Conservation (phyloP, 2,113 vertebrate species). For the Caretta caretta region DNA sequence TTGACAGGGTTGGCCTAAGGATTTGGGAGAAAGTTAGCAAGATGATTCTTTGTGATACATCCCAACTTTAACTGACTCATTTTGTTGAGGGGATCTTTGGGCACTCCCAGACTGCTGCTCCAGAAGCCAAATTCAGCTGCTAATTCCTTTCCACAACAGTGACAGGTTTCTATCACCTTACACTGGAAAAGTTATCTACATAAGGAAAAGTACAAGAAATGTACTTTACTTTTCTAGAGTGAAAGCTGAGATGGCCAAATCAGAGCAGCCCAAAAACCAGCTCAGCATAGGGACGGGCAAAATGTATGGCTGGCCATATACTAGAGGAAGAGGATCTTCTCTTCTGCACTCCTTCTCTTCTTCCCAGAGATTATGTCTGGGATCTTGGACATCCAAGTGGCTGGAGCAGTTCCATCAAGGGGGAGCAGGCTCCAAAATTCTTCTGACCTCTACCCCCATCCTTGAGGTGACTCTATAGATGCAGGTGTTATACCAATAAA, state of each 20-base stretch:
- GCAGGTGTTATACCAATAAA: not conserved
- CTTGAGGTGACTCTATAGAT: not conserved
- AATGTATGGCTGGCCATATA: not conserved
- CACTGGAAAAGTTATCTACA: not conserved
- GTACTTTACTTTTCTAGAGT: not conserved
- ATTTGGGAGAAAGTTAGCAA: not conserved
- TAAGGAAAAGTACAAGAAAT: not conserved
- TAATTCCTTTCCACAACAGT: not conserved
- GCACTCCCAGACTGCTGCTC: not conserved
- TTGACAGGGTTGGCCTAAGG: not conserved
- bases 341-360: not conserved
- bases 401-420: not conserved
- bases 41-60: not conserved
- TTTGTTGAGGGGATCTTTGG: not conserved
- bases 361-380: not conserved
- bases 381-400: not conserved
- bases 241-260: not conserved
- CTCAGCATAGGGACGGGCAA: not conserved
- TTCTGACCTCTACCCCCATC: not conserved
- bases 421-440: accelerated
- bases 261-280: not conserved
- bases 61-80: not conserved
- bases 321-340: not conserved
- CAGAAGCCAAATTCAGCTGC: not conserved
- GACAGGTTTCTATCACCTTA: not conserved